Conservation (phyloP, 2,888 invertebrate species). For the Poecilus cupreus region DNA sequence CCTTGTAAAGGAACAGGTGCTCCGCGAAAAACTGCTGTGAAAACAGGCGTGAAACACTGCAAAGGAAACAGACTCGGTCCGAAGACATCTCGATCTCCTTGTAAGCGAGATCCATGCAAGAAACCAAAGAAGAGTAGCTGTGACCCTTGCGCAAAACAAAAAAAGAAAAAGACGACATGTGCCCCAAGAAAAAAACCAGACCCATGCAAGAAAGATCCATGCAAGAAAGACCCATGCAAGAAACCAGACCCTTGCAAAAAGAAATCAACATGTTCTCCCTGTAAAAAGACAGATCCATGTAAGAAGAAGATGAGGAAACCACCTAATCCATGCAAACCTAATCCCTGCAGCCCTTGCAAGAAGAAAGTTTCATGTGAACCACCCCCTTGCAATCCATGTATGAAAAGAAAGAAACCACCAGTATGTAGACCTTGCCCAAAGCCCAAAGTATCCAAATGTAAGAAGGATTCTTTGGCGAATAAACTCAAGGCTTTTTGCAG, state of each 20-base stretch:
- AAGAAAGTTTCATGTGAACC: not conserved
- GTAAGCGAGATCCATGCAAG: constrained; percentile 59
- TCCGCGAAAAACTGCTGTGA: not conserved
- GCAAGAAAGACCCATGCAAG: constrained; percentile 41
- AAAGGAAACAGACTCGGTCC: not conserved
- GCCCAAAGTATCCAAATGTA: constrained; percentile 40
- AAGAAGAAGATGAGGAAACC: not conserved
- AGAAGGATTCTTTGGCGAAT: not conserved
- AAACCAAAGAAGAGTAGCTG: constrained; percentile 58
- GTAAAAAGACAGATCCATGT: constrained; percentile 13
- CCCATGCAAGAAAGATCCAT: constrained; percentile 61
- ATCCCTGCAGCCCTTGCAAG: constrained; percentile 60
- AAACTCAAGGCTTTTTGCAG: not conserved
- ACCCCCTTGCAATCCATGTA: constrained; percentile 38
- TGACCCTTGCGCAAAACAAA: constrained; percentile 55
- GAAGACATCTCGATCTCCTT: not conserved
- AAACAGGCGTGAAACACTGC: not conserved
- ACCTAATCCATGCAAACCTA: not conserved
- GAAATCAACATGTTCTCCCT: not conserved
- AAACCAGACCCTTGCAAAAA: constrained; percentile 43
- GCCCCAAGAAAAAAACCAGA: constrained; percentile 33
- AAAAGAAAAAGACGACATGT: not conserved
- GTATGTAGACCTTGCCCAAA: constrained; percentile 52
- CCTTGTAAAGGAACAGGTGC: not conserved
- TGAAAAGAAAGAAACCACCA: constrained; percentile 23